Evolutionary conservation across 2,113 vertebrate species (phyloP).

Genomic region (Vanacampus margaritifer): DNA sequence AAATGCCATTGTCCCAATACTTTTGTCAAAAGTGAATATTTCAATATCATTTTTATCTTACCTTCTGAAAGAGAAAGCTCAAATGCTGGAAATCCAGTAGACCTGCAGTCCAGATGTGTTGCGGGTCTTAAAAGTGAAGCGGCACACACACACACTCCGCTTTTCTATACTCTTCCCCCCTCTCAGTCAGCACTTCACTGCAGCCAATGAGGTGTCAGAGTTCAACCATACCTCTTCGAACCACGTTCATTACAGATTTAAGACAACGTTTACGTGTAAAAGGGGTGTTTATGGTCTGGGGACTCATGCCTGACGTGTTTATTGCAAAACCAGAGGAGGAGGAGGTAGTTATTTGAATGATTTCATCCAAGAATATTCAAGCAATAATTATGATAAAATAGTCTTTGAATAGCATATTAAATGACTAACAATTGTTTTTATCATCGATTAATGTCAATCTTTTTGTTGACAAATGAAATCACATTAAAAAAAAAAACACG

Average conservation of each 20-base stretch:
- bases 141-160: conserved; percentile 17
- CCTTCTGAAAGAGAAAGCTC: conserved; percentile 27
- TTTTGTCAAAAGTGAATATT: neutral
- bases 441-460: no score
- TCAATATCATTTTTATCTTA: conserved; percentile 34
- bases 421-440: no score
- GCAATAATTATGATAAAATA: neutral
- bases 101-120: conserved; percentile 18
- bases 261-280: neutral
- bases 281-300: neutral
- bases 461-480: no score
- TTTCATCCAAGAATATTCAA: neutral
- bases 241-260: neutral
- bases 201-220: conserved; percentile 50
- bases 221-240: conserved; percentile 33
- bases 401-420: neutral
- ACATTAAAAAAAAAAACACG: no score
- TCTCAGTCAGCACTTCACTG: conserved; percentile 15
- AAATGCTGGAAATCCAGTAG: neutral
- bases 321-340: neutral
- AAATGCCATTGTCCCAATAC: neutral
- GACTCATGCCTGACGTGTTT: neutral
- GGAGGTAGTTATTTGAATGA: neutral
- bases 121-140: conserved; percentile 20
- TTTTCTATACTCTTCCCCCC: conserved; percentile 35